These are phyloP conservation scores for Chelon labrosus DNA, from an alignment of 2,797 vertebrate species.

Conservation along the genomic window DNA sequence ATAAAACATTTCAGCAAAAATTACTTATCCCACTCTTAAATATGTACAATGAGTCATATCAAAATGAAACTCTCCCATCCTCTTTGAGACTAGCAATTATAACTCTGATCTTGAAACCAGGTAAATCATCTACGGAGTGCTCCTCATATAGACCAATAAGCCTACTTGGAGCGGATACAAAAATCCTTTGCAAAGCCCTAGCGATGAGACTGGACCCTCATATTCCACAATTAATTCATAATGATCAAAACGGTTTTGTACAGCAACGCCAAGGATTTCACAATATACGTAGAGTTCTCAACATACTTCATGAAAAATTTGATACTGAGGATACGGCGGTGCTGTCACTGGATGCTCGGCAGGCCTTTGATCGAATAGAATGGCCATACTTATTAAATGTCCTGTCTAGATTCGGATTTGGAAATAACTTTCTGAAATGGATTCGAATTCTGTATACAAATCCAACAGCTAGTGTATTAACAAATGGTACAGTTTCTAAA, in stretches of 20 bases:
- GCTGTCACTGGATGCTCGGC: too few species aligned
- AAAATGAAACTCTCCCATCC: neutral
- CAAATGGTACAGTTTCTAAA: too few species aligned
- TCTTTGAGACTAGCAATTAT: neutral
- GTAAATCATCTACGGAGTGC: neutral
- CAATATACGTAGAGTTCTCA: neutral
- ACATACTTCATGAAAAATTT: neutral
- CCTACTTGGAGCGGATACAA: too few species aligned
- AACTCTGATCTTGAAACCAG: neutral
- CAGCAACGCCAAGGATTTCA: neutral
- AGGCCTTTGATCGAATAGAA: too few species aligned
- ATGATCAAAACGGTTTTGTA: too few species aligned
- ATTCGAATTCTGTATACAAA: constrained; percentile 5
- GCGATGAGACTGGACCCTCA: too few species aligned
- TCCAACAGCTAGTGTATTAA: neutral
- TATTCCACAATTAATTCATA: too few species aligned
- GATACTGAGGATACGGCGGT: neutral
- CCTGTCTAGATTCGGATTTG: constrained; percentile 19
- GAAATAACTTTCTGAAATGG: neutral
- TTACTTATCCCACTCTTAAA: neutral
- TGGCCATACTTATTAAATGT: too few species aligned
- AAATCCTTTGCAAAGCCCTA: too few species aligned
- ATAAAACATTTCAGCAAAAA: constrained; percentile 1
- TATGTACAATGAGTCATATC: neutral
- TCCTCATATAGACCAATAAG: too few species aligned